Percentiles rank a stretch among this genome's conserved stretches.
Conservation (phyloP, 2,888 invertebrate genomes). For the Drosophila anomalata region DNA sequence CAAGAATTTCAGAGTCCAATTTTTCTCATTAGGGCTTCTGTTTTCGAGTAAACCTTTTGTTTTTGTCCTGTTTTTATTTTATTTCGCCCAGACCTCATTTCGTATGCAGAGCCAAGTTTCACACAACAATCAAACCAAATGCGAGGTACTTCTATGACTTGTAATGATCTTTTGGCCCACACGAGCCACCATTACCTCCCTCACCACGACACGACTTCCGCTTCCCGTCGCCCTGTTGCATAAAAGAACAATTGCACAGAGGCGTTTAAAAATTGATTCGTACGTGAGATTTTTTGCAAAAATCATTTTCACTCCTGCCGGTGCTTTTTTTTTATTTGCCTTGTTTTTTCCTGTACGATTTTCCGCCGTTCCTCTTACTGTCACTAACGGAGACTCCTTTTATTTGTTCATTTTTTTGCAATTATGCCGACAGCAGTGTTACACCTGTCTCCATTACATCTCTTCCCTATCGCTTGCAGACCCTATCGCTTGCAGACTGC, state of each 20-base stretch:
- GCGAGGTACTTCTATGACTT: conserved; percentile 63
- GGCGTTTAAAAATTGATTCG: conserved; percentile 64
- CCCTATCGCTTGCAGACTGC: background rate
- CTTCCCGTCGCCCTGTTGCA: conserved; percentile 72
- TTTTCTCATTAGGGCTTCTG: background rate
- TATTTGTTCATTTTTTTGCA: conserved; percentile 34
- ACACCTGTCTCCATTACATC: conserved; percentile 23
- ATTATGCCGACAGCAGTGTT: conserved; percentile 38
- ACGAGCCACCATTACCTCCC: background rate
- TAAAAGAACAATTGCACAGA: conserved; percentile 68
- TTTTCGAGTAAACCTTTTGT: background rate
- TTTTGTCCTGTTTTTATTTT: conserved; percentile 4
- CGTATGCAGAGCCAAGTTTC: conserved; percentile 61
- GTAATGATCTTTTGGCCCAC: conserved; percentile 55
- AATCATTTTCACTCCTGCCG: conserved; percentile 10
- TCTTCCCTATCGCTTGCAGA: background rate
- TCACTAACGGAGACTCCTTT: conserved; percentile 20
- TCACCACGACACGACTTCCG: conserved; percentile 45
- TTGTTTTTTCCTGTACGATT: conserved; percentile 41
- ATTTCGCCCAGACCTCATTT: conserved; percentile 50
- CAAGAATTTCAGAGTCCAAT: background rate
- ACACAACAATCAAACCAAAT: conserved; percentile 66
- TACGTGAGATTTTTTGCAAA: conserved; percentile 68
- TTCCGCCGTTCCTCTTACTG: conserved; percentile 32
- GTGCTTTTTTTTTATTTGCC: conserved; percentile 1